These are phyloP conservation scores for Seira sanloemensis DNA, from an alignment of 2,888 invertebrate genomes.

Conservation along the genomic window DNA sequence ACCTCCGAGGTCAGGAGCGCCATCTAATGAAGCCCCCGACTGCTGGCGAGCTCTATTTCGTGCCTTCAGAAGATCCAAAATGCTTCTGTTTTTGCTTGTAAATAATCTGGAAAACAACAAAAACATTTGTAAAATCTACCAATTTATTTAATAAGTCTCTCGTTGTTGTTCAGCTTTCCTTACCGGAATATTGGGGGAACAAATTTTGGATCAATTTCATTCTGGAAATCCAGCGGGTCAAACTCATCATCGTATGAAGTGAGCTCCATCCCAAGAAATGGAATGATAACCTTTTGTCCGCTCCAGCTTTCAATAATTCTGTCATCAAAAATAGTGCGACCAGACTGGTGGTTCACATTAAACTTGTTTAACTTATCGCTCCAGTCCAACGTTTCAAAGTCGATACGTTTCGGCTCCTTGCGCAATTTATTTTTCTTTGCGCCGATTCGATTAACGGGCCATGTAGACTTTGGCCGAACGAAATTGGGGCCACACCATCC, in stretches of 20 bases:
- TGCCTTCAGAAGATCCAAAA: constrained; percentile 57
- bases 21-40: constrained; percentile 31
- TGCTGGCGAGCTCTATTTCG: constrained; percentile 26
- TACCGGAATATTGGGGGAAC: constrained; percentile 58
- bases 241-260: constrained; percentile 58
- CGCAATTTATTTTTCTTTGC: constrained; percentile 39
- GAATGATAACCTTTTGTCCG: constrained; percentile 33
- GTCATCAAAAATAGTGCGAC: constrained; percentile 64
- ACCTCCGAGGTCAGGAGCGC: not conserved
- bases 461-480: constrained; percentile 52
- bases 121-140: constrained; percentile 6
- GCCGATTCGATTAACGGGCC: constrained; percentile 7
- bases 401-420: constrained; percentile 48
- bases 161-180: too few relatives aligned
- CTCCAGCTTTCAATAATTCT: constrained; percentile 66
- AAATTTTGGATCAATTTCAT: constrained; percentile 47
- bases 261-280: constrained; percentile 55
- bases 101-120: constrained; percentile 51
- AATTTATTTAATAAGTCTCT: too few relatives aligned
- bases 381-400: constrained; percentile 60
- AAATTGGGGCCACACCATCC: constrained; percentile 71
- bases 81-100: constrained; percentile 51
- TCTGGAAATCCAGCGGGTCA: constrained; percentile 38
- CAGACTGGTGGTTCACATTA: constrained; percentile 17
- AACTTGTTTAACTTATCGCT: constrained; percentile 55